Conservation (phyloP, 2,113 vertebrate species). For the Trogon melanurus region DNA sequence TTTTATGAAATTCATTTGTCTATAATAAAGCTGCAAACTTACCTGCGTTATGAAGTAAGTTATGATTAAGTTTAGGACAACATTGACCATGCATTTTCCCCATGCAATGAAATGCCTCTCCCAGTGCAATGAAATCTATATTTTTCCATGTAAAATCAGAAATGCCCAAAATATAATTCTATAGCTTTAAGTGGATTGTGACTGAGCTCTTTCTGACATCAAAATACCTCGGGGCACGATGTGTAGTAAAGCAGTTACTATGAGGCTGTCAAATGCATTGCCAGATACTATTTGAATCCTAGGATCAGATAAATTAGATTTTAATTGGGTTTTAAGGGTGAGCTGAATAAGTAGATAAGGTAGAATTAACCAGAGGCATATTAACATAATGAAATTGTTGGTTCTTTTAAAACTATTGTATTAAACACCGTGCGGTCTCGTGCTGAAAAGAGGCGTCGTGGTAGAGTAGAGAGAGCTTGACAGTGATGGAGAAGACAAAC, state of each 20-base stretch:
- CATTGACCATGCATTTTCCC: background rate
- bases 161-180: background rate
- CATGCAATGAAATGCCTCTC: rapidly evolving
- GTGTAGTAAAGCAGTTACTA: slow-evolving; percentile 64
- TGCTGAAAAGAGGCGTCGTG: slow-evolving; percentile 35
- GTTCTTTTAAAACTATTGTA: slow-evolving; percentile 65
- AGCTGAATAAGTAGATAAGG: slow-evolving; percentile 81
- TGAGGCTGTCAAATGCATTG: slow-evolving; percentile 63
- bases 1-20: background rate
- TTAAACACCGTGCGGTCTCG: slow-evolving; percentile 48
- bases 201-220: slow-evolving; percentile 26
- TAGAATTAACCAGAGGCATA: slow-evolving; percentile 80
- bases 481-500: slow-evolving; percentile 72
- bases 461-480: slow-evolving; percentile 68
- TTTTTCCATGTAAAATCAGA: background rate
- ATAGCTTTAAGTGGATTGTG: slow-evolving; percentile 20
- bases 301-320: slow-evolving; percentile 83
- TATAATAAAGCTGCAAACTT: background rate
- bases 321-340: slow-evolving; percentile 87
- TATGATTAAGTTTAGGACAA: background rate
- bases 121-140: background rate
- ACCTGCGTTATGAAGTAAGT: background rate
- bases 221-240: slow-evolving; percentile 58
- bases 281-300: slow-evolving; percentile 72
- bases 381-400: slow-evolving; percentile 80